Percentiles rank a stretch among this genome's conserved stretches.
Conservation (phyloP, 2,797 vertebrate genomes). For the Tauraco hartlaubi region DNA sequence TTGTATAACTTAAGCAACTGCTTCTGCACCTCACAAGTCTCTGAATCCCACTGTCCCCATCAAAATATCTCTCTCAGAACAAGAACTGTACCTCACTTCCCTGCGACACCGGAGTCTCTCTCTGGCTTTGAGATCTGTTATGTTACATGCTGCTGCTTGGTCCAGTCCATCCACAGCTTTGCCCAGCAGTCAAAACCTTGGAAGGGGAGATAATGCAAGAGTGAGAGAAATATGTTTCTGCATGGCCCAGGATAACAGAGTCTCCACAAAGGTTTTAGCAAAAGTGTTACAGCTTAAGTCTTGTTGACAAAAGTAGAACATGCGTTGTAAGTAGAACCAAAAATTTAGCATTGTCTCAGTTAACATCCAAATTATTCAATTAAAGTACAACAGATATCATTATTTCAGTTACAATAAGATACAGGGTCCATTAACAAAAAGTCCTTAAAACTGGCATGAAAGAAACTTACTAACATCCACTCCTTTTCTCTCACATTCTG, state of each 20-base stretch:
- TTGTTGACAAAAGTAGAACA: not conserved
- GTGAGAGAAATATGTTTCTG: not conserved
- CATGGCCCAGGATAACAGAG: not conserved
- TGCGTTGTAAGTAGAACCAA: not conserved
- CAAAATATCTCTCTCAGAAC: not conserved
- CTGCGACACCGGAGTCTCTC: not conserved
- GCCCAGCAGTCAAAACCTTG: not conserved
- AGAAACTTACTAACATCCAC: not conserved
- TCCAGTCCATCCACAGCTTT: not conserved
- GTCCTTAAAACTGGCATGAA: not conserved
- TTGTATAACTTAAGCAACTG: not conserved
- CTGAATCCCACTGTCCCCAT: not conserved
- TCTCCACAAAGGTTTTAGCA: not conserved
- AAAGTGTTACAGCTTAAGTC: not conserved
- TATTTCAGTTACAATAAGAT: not conserved
- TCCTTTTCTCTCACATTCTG: not conserved
- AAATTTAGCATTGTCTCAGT: not conserved
- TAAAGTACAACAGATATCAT: not conserved
- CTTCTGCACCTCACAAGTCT: not conserved
- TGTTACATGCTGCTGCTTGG: fast-evolving
- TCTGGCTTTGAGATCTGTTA: not conserved
- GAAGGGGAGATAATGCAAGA: not conserved
- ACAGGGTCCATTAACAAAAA: not conserved
- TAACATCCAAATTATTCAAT: not conserved
- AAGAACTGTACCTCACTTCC: not conserved